Base-by-base conservation (phyloP, 2,797 vertebrate species). In the Synaphobranchus kaupii region DNA sequence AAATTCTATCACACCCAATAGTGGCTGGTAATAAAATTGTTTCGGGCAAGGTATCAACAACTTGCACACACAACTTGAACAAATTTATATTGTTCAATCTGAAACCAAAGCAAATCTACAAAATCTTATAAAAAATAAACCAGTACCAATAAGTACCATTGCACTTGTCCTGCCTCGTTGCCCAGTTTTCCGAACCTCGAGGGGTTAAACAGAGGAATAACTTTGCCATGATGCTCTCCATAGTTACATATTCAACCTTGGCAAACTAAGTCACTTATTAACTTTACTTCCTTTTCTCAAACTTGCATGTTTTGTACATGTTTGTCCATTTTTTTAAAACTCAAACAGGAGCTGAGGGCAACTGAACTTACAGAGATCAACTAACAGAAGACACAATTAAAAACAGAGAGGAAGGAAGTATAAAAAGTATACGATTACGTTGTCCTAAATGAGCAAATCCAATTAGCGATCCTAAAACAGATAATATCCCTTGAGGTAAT, bases 211-310 rank as follows among this genome's bases (percentile, higher is more conserved):
- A 8, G 20, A 78, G 44, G 44, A 80, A 80, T 80, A 80, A 22
- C 76, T 80, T 80, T 48, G 44, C 22, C 20, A 3, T 80, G 76
- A 80, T 48, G 76, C 44, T n/a, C 44, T 25, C 20, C 22, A 0
- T 48, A 48, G 76, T 80, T 80, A 80, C 39, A 80, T 20, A 80
- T 80, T 80, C 76, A 80, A 48, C 76, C 76, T 47, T 48, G 76
- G 44, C 9, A 47, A 48, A 48, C 20, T 47, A 17, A 44, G 34
- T 47, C 73, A 78, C 22, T 80, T 13, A 80, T 80, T 80, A 80
- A 80, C 76, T 48, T 22, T 1, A 80, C 3, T 31, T 39, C 31
- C 28, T 48, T 48, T 48, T 48, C 39, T 44, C 25, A 10, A 47
- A 47, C 76, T 80, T 48, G 9, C 76, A 48, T 80, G 20, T 44